Evolutionary conservation across 2,113 vertebrate genomes (phyloP).

Genomic region (Antigone vipio): DNA sequence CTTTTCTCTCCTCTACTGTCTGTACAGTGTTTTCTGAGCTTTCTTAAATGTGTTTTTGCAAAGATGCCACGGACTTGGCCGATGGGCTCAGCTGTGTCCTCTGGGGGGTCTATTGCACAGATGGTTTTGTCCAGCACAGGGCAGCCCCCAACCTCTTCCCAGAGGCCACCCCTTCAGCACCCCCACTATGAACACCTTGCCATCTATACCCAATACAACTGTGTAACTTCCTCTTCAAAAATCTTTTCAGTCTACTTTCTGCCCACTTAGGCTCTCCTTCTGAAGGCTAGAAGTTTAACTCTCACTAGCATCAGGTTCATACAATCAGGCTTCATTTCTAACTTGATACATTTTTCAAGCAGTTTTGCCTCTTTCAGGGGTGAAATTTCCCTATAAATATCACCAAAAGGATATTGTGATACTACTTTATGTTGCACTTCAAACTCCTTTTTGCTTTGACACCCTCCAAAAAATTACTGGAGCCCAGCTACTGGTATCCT

Average conservation of each 20-base stretch:
- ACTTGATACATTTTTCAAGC: neutral
- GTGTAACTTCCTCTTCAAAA: neutral
- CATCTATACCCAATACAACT: neutral
- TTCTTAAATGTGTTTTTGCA: neutral
- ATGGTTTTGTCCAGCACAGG: neutral
- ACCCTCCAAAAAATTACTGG: neutral
- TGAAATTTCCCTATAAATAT: neutral
- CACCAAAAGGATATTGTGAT: neutral
- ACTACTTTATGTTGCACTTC: neutral
- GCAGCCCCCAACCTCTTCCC: neutral
- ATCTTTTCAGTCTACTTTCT: neutral
- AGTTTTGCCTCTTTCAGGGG: neutral
- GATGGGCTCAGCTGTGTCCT: neutral
- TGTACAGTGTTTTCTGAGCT: neutral
- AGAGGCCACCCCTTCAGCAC: neutral
- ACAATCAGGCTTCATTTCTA: neutral
- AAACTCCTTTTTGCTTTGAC: neutral
- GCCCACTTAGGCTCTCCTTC: neutral
- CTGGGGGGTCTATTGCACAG: fast-evolving
- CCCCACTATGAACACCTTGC: neutral
- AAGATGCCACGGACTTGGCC: neutral
- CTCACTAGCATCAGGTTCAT: neutral
- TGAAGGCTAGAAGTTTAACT: neutral
- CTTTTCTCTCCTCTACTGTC: neutral
- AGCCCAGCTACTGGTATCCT: neutral